These are phyloP conservation scores for Syngnathoides biaculeatus DNA, from an alignment of 2,113 vertebrate genomes.

Conservation along the genomic window DNA sequence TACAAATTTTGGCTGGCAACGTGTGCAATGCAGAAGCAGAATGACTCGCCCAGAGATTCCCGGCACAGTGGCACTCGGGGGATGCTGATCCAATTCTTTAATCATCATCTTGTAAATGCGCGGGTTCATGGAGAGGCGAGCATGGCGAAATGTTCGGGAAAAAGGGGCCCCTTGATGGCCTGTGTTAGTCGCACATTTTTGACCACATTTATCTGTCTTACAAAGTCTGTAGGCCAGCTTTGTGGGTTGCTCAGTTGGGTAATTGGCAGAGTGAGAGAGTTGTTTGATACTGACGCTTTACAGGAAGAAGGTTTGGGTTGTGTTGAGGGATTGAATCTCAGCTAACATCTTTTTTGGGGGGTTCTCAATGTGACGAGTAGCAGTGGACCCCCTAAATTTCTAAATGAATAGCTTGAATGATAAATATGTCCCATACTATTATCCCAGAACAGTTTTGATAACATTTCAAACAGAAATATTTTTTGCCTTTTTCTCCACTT, in stretches of 20 bases:
- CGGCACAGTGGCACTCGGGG: neutral
- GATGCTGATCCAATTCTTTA: conserved; percentile 9
- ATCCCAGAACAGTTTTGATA: neutral
- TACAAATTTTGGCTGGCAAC: conserved; percentile 25
- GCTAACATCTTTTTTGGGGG: no score
- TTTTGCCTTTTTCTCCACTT: neutral
- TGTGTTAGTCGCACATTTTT: neutral
- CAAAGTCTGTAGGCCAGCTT: neutral
- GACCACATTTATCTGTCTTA: conserved; percentile 1
- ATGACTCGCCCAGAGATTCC: conserved; percentile 16
- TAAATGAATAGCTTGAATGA: neutral
- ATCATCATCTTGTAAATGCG: conserved; percentile 14
- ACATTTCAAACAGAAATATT: neutral
- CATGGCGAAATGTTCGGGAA: neutral
- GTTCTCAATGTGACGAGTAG: no score
- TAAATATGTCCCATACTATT: neutral
- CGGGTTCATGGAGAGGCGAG: neutral
- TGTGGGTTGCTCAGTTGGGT: no score
- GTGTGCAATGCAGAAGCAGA: neutral
- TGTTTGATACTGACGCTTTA: no score
- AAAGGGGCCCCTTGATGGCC: neutral
- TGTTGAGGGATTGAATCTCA: no score
- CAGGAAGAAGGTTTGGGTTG: no score
- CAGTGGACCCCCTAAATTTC: neutral
- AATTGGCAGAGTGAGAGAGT: no score